phyloP scores from a whole-genome alignment of 2,113 vertebrate genomes.

The Oreocharis arfaki region DNA sequence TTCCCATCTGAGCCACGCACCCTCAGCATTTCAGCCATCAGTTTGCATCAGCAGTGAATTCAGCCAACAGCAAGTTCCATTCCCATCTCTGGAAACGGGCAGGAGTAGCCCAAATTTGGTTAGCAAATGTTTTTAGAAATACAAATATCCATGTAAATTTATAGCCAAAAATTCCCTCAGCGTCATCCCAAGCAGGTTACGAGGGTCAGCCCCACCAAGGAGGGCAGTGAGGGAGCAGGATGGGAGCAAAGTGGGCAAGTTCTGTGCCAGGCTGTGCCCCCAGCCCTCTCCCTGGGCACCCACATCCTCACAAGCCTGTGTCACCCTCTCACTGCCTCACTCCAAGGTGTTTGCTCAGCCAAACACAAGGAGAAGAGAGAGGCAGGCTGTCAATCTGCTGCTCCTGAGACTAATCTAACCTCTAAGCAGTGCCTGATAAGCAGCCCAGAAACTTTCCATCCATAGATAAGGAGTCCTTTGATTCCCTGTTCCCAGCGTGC shows the following conservation, averaged over 20 bases:
- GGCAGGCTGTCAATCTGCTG: not conserved
- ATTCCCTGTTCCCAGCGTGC: not conserved
- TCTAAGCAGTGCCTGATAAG: conserved; percentile 6
- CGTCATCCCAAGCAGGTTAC: accelerated
- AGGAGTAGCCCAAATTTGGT: not conserved
- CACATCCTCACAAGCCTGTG: not conserved
- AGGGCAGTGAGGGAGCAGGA: accelerated
- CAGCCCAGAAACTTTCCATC: conserved; percentile 43
- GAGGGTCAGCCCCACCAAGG: not conserved
- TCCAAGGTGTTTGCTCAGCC: not conserved
- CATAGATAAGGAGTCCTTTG: conserved; percentile 30
- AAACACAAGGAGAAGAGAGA: not conserved
- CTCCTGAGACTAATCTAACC: not conserved
- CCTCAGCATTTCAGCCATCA: not conserved
- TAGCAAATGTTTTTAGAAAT: not conserved
- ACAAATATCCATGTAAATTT: not conserved
- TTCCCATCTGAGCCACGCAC: accelerated
- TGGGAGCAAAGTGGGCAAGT: not conserved
- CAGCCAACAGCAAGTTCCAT: not conserved
- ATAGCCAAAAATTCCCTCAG: not conserved
- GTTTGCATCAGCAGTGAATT: not conserved
- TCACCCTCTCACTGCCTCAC: not conserved
- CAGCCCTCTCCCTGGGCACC: not conserved
- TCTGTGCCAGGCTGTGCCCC: not conserved
- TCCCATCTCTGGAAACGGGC: not conserved